Evolutionary conservation across 2,888 invertebrate genomes (phyloP), one percentile per base, ranked within the genome.

Genomic region (Chouioia cunea): DNA sequence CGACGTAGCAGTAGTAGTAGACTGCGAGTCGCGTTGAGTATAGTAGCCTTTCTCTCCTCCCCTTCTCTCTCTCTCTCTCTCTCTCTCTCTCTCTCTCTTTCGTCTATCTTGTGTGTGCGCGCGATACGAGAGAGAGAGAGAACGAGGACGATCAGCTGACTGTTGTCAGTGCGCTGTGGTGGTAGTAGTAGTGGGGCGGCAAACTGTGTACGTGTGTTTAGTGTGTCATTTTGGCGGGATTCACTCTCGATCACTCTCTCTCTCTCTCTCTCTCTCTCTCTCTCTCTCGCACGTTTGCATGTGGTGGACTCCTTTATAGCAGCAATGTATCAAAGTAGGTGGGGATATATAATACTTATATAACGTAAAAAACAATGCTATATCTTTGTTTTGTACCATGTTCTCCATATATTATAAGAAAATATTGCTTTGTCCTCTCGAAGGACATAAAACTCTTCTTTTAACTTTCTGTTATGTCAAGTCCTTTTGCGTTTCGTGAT

Each of bases 1-100:
- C 66, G 65, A 56, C 65, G 72, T 44, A 58, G 71, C n/a, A 75
- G 76, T 77, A 76, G 75, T 74, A 77, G 80, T 75, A 84, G 84
- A 84, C 84, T 80, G 81, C 82, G 79, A 79, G 83, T 81, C 82
- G 84, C 83, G n/a, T n/a, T n/a, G n/a, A n/a, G n/a, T n/a, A n/a
- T n/a, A 53, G 14, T 23, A 22, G 15, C 50, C 70, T 52, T 53
- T 59, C 59, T 43, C 62, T 44, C 53, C 2, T 77, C 79, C 76
- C 74, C 77, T 73, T 74, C 74, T 74, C 72, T 70, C 77, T 73
- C 65, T 72, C 73, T 67, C 69, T 68, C 77, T 75, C 69, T 67
- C 72, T 69, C 74, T 69, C 69, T 48, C 60, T 69, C 44, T 69
- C 75, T 73, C 48, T 54, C 69, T 48, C 65, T 75, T 64, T 67